A percentile compares a stretch with the other conserved stretches of the same genome.
These are phyloP conservation scores for Pedionomus torquatus DNA, from an alignment of 2,113 vertebrate species.

Conservation along the genomic window DNA sequence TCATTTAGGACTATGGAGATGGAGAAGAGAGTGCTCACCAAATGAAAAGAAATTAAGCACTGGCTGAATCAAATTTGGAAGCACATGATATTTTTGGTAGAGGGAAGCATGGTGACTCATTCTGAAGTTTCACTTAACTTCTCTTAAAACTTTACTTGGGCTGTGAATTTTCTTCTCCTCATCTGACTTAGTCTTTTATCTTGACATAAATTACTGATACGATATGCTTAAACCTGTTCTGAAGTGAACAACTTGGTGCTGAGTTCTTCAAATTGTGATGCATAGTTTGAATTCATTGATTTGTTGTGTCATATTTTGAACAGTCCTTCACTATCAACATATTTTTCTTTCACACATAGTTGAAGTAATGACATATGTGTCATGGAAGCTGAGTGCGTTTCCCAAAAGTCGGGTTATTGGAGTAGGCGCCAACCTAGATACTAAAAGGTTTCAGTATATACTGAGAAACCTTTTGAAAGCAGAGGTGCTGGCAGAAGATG, in stretches of 20 bases:
- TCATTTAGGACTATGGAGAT: background rate
- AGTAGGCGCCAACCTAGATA: constrained; percentile 92
- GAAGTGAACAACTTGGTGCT: background rate
- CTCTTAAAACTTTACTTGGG: background rate
- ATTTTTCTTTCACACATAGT: constrained; percentile 74
- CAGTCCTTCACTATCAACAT: background rate
- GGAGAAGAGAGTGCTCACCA: background rate
- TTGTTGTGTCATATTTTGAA: background rate
- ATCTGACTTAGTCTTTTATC: background rate
- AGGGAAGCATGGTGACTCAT: background rate
- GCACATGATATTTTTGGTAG: background rate
- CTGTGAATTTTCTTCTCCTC: background rate
- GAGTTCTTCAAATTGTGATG: background rate
- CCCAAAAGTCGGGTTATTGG: constrained; percentile 87
- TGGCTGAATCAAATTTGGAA: background rate
- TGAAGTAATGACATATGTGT: constrained; percentile 93
- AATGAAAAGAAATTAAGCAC: background rate
- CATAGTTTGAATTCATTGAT: background rate
- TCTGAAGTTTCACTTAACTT: background rate
- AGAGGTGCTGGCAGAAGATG: constrained; percentile 75
- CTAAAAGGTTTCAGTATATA: constrained; percentile 84
- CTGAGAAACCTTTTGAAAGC: constrained; percentile 80
- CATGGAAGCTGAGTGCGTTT: constrained; percentile 91
- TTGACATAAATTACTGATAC: background rate
- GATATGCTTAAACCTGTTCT: background rate